Conservation (phyloP, 64 coral and sea anemone genomes). For the Dendronephthya gigantea region DNA sequence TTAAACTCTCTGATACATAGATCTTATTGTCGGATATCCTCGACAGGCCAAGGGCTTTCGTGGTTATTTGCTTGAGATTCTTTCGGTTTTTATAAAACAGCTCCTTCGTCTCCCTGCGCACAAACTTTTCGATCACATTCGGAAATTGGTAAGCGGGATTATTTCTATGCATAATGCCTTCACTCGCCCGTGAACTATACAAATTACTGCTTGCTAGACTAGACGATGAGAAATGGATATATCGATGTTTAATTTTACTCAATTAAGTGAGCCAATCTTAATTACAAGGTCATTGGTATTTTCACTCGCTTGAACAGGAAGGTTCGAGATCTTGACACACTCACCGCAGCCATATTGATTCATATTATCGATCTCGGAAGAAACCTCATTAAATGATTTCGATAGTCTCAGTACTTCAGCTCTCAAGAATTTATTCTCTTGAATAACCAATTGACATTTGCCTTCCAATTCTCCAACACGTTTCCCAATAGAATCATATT, state of each 20-base stretch:
- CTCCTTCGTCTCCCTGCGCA: slow-evolving; percentile 21
- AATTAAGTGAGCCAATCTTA: slow-evolving; percentile 28
- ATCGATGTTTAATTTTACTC: slow-evolving; percentile 1
- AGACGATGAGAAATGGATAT: slow-evolving; percentile 22
- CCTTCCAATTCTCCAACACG: slow-evolving; percentile 7
- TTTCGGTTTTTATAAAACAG: slow-evolving; percentile 29
- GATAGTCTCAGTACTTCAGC: background rate
- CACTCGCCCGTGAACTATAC: slow-evolving; percentile 21
- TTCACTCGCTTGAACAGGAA: slow-evolving; percentile 12
- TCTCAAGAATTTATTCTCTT: slow-evolving; percentile 10
- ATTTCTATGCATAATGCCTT: background rate
- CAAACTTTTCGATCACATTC: slow-evolving; percentile 31
- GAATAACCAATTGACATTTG: background rate
- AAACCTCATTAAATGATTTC: slow-evolving; percentile 14
- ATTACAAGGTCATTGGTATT: slow-evolving; percentile 17
- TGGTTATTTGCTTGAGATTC: slow-evolving; percentile 5
- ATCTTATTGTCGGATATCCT: slow-evolving; percentile 24
- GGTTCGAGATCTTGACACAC: background rate
- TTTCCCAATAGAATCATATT: slow-evolving; percentile 2
- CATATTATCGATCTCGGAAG: background rate
- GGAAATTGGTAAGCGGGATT: background rate
- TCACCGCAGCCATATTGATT: slow-evolving; percentile 26
- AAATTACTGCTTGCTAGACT: background rate
- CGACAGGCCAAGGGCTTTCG: slow-evolving; percentile 24
- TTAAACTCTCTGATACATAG: slow-evolving; percentile 31